phyloP scores from a whole-genome alignment of 2,797 vertebrate species.

The Falco columbarius region DNA sequence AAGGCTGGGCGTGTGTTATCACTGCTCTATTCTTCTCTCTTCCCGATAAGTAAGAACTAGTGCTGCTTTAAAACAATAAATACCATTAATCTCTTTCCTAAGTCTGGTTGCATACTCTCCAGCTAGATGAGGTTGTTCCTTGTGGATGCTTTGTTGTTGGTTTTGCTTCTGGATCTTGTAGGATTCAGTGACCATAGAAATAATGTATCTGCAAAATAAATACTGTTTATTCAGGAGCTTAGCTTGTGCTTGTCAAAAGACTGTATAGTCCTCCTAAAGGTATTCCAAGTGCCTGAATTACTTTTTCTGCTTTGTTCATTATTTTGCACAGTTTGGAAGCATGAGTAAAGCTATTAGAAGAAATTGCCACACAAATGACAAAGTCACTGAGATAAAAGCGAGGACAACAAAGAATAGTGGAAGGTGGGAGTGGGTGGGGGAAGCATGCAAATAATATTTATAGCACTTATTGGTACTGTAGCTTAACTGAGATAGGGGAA shows the following conservation, averaged over 20 bases:
- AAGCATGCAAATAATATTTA: background rate
- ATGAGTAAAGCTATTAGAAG: background rate
- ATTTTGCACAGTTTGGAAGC: background rate
- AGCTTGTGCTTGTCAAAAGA: background rate
- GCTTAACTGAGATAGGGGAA: background rate
- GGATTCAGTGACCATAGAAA: background rate
- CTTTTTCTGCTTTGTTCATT: background rate
- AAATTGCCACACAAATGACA: background rate
- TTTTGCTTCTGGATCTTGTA: background rate
- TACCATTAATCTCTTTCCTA: background rate
- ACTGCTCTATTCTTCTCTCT: background rate
- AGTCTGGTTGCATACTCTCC: background rate
- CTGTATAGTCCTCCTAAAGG: background rate
- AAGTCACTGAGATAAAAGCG: background rate
- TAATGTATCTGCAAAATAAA: background rate
- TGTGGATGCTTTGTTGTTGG: background rate
- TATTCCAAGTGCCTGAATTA: background rate
- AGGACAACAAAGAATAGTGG: background rate
- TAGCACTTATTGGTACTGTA: background rate
- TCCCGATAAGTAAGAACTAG: background rate
- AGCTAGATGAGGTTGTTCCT: background rate
- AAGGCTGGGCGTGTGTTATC: background rate
- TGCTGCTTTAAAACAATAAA: background rate
- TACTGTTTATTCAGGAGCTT: background rate
- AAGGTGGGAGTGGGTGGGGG: background rate